Base-by-base conservation (phyloP, 2,888 invertebrate genomes). In the Lasioglossum leucozonium region DNA sequence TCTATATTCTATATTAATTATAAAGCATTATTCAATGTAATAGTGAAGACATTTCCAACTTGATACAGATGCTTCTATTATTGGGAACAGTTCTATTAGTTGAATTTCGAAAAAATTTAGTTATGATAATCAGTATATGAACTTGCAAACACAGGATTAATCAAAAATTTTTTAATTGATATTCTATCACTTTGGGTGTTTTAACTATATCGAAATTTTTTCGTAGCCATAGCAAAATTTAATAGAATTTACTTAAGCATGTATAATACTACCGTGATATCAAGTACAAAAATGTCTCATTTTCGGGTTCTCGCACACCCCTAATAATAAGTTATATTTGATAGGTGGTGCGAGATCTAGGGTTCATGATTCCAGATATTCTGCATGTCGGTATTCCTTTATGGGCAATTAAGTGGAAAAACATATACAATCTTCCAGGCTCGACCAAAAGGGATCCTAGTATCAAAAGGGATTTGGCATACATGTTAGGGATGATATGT, bases 281-380 rank as follows among this genome's bases (percentile, higher is more conserved):
- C 13, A 4, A n/a, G 5, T 26, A 26, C 10, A 67, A n/a, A 37
- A 37, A 37, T 67, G 22, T 40, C 40, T 67, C 13, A 47, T 18
- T 47, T 47, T 18, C 18, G 18, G 6, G 47, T 47, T 47, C 22
- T 47, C 22, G 8, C 2, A 47, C 22, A 22, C 47, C 5, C 6
- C 47, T 47, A 47, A 47, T 47, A 62, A 73, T 85, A 30, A 84
- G 75, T 81, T 73, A 67, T 82, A 65, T 77, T 72, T 72, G n/a
- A 84, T 91, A 96, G 96, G 95, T 96, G 76, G 95, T 97, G 76
- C 95, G 97, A 18, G 97, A 97, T 94, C 94, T 97, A 87, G 96
- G 96, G 51, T 96, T 97, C 90, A 97, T 97, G 97, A 95, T 96
- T 81, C 97, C 97, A 42, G 97, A 97, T 91, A 93, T 97, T 72